Evolutionary conservation across 1,140 invertebrate genomes (phyloP).

Genomic region (Coenobita brevimanus): DNA sequence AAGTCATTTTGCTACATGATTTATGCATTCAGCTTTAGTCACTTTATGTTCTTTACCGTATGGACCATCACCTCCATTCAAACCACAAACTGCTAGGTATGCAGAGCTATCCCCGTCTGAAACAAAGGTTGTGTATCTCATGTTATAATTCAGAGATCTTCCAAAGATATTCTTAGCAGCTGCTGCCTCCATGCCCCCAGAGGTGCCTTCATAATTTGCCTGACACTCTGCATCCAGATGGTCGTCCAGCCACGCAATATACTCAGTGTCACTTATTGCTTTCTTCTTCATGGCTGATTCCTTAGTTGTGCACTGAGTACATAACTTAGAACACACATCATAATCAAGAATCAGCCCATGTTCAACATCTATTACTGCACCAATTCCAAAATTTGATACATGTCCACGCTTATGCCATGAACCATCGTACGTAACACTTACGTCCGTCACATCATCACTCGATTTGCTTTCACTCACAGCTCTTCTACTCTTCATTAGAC

Average conservation of each 20-base stretch:
- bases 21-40: slow-evolving; percentile 4
- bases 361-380: not conserved
- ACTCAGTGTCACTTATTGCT: not conserved
- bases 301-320: not conserved
- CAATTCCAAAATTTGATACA: not conserved
- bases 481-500: not conserved
- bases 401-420: slow-evolving; percentile 13
- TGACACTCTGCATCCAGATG: not conserved
- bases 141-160: not conserved
- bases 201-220: not conserved
- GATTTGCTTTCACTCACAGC: not conserved
- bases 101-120: slow-evolving; percentile 4
- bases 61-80: not conserved
- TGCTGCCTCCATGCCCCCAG: not conserved
- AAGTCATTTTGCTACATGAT: slow-evolving; percentile 7
- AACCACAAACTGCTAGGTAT: not conserved
- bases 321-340: not conserved
- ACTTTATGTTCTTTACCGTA: not conserved
- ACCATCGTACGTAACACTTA: not conserved
- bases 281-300: not conserved
- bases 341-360: not conserved
- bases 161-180: not conserved
- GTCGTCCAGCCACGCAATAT: not conserved
- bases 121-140: slow-evolving; percentile 3
- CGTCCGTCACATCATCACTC: not conserved